Evolutionary conservation across 2,888 invertebrate genomes (phyloP).

Genomic region (Autographa gamma): DNA sequence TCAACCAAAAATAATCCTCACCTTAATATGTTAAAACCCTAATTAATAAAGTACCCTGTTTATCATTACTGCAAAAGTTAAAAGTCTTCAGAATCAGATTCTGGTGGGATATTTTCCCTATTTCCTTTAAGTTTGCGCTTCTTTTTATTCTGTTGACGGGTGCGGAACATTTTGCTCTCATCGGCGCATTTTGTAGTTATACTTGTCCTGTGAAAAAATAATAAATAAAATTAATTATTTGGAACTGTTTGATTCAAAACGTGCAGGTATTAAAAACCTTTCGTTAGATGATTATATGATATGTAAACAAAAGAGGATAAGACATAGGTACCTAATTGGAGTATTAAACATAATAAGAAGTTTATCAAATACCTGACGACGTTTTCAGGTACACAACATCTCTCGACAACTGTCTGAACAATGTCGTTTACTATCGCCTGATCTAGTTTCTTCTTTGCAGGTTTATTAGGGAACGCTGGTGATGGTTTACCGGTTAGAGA

Average conservation of each 20-base stretch:
- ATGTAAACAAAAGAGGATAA: too few relatives aligned
- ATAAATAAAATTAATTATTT: too few relatives aligned
- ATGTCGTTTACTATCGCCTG: constrained; percentile 85
- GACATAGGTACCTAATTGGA: not conserved
- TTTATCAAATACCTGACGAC: constrained; percentile 67
- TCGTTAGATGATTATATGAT: too few relatives aligned
- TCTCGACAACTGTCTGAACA: constrained; percentile 83
- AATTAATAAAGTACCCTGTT: not conserved
- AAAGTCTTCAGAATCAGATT: constrained; percentile 57
- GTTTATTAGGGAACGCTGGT: constrained; percentile 82
- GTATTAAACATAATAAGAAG: not conserved
- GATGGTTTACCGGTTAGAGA: constrained; percentile 89
- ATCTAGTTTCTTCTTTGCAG: constrained; percentile 81
- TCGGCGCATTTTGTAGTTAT: constrained; percentile 90
- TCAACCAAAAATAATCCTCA: not conserved
- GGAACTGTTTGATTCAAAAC: too few relatives aligned
- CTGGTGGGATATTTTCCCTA: constrained; percentile 64
- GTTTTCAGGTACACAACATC: constrained; percentile 72
- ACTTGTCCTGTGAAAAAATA: constrained; percentile 74
- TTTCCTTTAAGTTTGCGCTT: constrained; percentile 56
- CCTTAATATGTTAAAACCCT: not conserved
- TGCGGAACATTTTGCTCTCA: constrained; percentile 89
- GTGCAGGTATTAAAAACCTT: not conserved
- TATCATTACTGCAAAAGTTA: constrained; percentile 10
- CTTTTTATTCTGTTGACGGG: constrained; percentile 65